Percentiles rank a stretch among this genome's conserved stretches.
Evolutionary conservation across 2,797 vertebrate genomes (phyloP).

Genomic region (Erpetoichthys calabaricus): DNA sequence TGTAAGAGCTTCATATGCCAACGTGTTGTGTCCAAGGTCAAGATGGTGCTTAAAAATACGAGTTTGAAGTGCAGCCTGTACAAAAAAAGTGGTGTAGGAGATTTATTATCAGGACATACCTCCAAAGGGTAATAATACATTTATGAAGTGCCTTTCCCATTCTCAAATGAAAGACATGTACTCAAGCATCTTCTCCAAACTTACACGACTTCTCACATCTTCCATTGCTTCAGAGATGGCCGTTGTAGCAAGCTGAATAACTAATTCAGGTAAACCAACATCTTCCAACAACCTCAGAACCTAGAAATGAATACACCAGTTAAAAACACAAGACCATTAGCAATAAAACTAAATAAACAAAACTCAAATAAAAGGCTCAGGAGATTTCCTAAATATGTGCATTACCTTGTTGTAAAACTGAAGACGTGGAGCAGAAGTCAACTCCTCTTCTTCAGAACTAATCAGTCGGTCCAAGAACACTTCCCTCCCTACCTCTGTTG

Average conservation of each 20-base stretch:
- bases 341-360: neutral
- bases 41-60: constrained; percentile 90
- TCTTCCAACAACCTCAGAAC: constrained; percentile 77
- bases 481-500: constrained; percentile 76
- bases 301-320: constrained; percentile 30
- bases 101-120: too few species aligned
- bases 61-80: constrained; percentile 81
- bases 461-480: constrained; percentile 77
- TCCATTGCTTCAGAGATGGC: constrained; percentile 65
- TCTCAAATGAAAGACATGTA: too few species aligned
- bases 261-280: constrained; percentile 71
- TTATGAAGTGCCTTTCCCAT: neutral
- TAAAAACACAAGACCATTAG: neutral
- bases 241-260: constrained; percentile 70
- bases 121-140: too few species aligned
- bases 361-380: neutral
- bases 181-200: too few species aligned
- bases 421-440: constrained; percentile 44
- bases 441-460: constrained; percentile 57
- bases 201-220: constrained; percentile 72
- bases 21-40: constrained; percentile 81
- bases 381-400: neutral
- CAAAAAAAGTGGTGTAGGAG: constrained; percentile 3
- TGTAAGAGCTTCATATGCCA: constrained; percentile 81
- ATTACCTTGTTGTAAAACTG: constrained; percentile 87